A percentile compares a stretch with the other conserved stretches of the same genome.
Evolutionary conservation across 2,113 vertebrate genomes (phyloP).

Genomic region (Psammodynastes pulverulentus): DNA sequence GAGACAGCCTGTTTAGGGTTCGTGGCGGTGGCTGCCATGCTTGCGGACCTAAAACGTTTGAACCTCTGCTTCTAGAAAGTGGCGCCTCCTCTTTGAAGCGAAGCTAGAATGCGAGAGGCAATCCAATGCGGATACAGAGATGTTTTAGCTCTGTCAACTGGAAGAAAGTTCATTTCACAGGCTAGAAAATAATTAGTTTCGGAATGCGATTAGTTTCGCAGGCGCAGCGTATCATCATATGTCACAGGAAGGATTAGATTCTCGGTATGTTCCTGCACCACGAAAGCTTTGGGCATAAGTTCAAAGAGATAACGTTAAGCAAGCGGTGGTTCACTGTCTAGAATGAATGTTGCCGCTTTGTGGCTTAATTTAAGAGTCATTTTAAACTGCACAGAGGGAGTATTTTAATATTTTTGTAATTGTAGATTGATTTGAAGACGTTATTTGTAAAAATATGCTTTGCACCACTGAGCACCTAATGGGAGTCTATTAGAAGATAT

Average conservation of each 20-base stretch:
- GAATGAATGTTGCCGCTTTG: background rate
- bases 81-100: background rate
- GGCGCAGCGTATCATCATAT: background rate
- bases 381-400: background rate
- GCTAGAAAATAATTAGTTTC: background rate
- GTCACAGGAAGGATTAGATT: background rate
- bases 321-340: background rate
- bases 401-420: background rate
- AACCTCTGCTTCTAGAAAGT: background rate
- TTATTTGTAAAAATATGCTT: background rate
- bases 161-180: background rate
- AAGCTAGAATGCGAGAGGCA: background rate
- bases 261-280: background rate
- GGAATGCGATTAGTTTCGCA: background rate
- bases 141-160: background rate
- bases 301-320: background rate
- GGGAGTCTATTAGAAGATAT: background rate
- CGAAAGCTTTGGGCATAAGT: background rate
- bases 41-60: background rate
- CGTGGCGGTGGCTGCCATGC: background rate
- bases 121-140: background rate
- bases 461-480: background rate
- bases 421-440: background rate
- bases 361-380: background rate
- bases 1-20: slow-evolving; percentile 12